These are phyloP conservation scores for Deroplatys truncata DNA, from an alignment of 2,888 invertebrate genomes.

Conservation along the genomic window DNA sequence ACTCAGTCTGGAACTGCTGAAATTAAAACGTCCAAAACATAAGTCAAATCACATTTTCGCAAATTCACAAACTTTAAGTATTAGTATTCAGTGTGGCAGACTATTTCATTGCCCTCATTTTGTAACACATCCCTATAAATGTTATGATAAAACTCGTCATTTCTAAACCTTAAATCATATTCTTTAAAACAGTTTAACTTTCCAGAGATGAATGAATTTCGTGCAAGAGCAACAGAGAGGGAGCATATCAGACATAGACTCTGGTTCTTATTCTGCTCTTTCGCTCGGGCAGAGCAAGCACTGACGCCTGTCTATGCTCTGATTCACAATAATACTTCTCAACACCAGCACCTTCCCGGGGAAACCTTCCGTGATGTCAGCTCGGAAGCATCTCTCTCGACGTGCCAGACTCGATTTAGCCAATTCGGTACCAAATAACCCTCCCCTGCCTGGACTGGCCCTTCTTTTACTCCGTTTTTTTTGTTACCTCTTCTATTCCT, in stretches of 20 bases:
- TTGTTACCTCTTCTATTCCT: background rate
- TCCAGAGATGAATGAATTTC: too few relatives aligned
- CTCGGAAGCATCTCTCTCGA: background rate
- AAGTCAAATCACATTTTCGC: too few relatives aligned
- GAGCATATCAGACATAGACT: background rate
- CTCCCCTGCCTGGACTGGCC: conserved; percentile 5
- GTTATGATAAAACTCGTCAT: too few relatives aligned
- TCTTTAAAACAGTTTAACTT: too few relatives aligned
- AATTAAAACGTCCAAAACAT: too few relatives aligned
- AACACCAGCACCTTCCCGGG: background rate
- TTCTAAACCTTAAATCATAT: too few relatives aligned
- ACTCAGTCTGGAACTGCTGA: too few relatives aligned
- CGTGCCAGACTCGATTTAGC: conserved; percentile 20
- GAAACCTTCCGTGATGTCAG: background rate
- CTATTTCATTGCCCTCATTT: too few relatives aligned
- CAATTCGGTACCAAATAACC: conserved; percentile 24
- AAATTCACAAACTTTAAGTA: too few relatives aligned
- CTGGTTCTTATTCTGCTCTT: background rate
- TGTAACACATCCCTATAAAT: too few relatives aligned
- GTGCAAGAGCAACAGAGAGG: background rate
- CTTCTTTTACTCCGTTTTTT: background rate
- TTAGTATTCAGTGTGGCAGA: too few relatives aligned
- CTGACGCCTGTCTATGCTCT: background rate
- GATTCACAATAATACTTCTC: background rate
- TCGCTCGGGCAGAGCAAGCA: background rate